Conservation (phyloP, 2,797 vertebrate species). For the Trematomus bernacchii region DNA sequence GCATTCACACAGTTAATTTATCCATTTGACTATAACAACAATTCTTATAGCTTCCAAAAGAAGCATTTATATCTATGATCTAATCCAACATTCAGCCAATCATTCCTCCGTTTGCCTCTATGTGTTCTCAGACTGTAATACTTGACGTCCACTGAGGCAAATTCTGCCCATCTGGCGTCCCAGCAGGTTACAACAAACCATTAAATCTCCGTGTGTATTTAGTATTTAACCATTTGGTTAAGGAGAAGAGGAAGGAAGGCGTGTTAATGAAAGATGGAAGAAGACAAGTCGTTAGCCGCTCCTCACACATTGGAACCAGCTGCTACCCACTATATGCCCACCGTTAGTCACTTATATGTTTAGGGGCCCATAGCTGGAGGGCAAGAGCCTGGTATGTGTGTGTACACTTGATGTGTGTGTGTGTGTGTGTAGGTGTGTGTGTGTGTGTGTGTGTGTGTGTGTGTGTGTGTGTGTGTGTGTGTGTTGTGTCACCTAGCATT, state of each 20-base stretch:
- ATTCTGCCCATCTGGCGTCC: conserved; percentile 35
- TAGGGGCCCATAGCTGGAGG: conserved; percentile 53
- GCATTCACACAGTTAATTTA: not conserved
- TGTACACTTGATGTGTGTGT: too few species aligned
- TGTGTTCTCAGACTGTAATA: not conserved
- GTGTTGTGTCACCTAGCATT: too few species aligned
- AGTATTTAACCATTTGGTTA: conserved; percentile 2
- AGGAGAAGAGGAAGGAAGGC: conserved; percentile 28
- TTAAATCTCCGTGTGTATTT: conserved; percentile 6
- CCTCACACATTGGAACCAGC: conserved; percentile 63
- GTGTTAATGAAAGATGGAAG: conserved; percentile 47
- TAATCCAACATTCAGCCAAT: not conserved
- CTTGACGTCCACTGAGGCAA: not conserved
- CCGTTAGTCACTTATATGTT: conserved; percentile 40
- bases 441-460: too few species aligned
- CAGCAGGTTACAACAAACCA: conserved; percentile 41
- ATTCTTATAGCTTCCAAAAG: not conserved
- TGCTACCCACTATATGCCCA: conserved; percentile 53
- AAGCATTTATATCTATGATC: not conserved
- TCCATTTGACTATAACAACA: not conserved
- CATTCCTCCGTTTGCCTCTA: too few species aligned
- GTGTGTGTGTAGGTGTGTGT: too few species aligned
- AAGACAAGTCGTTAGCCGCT: conserved; percentile 53
- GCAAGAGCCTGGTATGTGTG: conserved; percentile 11
- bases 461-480: too few species aligned